Evolutionary conservation across 2,113 vertebrate genomes (phyloP).

Genomic region (Kryptolebias marmoratus): DNA sequence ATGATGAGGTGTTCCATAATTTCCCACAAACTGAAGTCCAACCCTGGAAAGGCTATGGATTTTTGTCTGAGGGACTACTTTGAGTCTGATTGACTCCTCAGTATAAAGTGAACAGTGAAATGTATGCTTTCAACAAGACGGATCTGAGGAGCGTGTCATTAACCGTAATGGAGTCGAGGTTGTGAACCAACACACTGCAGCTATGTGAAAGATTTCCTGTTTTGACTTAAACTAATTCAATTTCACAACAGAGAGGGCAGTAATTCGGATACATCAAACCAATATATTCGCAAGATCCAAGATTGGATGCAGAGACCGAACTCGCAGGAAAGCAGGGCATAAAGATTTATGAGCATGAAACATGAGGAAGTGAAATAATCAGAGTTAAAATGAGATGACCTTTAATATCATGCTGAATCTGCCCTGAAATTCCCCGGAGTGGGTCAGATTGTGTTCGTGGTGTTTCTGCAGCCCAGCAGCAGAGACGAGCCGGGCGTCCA

Average conservation of each 20-base stretch:
- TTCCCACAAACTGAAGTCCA: constrained; percentile 24
- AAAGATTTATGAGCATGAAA: constrained; percentile 41
- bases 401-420: constrained; percentile 55
- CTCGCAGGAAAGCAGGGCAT: background rate
- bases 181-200: constrained; percentile 18
- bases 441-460: constrained; percentile 50
- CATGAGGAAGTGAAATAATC: constrained; percentile 39
- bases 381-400: constrained; percentile 59
- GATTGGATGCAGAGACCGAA: constrained; percentile 4
- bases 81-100: constrained; percentile 16
- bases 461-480: constrained; percentile 37
- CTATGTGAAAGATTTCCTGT: constrained; percentile 35
- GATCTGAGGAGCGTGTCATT: constrained; percentile 39
- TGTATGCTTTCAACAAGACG: constrained; percentile 34
- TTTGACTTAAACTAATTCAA: constrained; percentile 37
- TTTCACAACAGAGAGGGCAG: constrained; percentile 13
- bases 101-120: constrained; percentile 28
- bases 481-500: constrained; percentile 42
- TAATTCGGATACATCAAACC: constrained; percentile 9
- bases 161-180: constrained; percentile 37
- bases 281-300: constrained; percentile 4
- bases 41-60: constrained; percentile 32
- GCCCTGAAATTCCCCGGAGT: constrained; percentile 12
- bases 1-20: constrained; percentile 17
- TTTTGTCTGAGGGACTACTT: constrained; percentile 5